A percentile compares a stretch with the other conserved stretches of the same genome.
phyloP scores from a whole-genome alignment of 2,113 vertebrate species.

The Poeciliopsis prolifica region DNA sequence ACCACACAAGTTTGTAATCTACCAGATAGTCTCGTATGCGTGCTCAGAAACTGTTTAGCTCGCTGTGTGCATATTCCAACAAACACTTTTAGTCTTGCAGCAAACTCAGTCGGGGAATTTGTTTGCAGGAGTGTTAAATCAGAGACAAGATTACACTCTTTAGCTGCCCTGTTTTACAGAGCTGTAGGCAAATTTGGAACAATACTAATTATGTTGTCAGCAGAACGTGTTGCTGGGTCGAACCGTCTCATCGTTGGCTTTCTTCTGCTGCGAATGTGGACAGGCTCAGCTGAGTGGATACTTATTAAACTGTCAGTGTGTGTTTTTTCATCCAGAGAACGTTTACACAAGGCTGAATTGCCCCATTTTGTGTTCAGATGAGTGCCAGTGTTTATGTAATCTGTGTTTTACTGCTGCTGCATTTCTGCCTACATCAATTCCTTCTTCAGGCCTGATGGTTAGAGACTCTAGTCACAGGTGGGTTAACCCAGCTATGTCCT shows the following conservation, averaged over 20 bases:
- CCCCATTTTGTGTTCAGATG: constrained; percentile 17
- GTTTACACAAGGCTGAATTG: constrained; percentile 34
- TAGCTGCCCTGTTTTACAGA: constrained; percentile 19
- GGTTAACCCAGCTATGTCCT: neutral
- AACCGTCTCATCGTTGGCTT: constrained; percentile 45
- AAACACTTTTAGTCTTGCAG: neutral
- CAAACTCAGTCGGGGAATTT: neutral
- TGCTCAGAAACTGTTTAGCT: neutral
- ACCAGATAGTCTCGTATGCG: neutral
- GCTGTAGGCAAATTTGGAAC: constrained; percentile 2
- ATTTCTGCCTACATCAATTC: neutral
- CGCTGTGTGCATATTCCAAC: neutral
- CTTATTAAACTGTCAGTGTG: constrained; percentile 64
- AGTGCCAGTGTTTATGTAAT: neutral
- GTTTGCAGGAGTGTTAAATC: neutral
- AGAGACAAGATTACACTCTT: neutral
- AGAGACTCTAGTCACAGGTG: neutral
- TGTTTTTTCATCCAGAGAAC: constrained; percentile 33
- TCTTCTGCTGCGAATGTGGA: constrained; percentile 35
- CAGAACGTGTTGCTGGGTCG: constrained; percentile 31
- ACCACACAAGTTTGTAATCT: neutral
- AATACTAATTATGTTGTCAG: constrained; percentile 62
- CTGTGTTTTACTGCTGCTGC: neutral
- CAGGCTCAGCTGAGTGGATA: constrained; percentile 41
- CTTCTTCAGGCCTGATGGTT: neutral